Percentiles rank a stretch among this genome's conserved stretches.
phyloP scores from a whole-genome alignment of 2,888 invertebrate species.

The Ennomos erosarius region DNA sequence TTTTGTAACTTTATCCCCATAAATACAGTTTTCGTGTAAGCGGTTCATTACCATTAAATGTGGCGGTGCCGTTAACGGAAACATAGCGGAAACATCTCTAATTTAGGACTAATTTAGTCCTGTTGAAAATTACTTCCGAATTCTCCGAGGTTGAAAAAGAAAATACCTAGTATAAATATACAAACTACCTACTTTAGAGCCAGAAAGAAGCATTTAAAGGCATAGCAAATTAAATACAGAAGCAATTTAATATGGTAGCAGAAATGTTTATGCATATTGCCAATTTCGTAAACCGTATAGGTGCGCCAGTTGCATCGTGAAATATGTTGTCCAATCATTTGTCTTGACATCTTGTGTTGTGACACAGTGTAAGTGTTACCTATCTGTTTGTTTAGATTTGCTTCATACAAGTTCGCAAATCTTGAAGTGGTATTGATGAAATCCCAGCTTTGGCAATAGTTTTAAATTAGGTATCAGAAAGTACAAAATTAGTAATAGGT shows the following conservation, averaged over 20 bases:
- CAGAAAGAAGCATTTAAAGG: not conserved
- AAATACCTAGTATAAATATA: constrained; percentile 28
- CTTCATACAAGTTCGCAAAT: constrained; percentile 42
- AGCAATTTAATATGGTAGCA: constrained; percentile 6
- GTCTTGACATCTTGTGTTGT: constrained; percentile 43
- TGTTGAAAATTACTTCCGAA: constrained; percentile 67
- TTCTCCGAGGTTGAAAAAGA: constrained; percentile 43
- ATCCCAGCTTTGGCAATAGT: constrained; percentile 7
- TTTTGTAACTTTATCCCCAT: constrained; percentile 29
- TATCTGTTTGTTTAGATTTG: constrained; percentile 42
- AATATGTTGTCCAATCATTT: constrained; percentile 49
- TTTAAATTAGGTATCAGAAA: too few relatives aligned
- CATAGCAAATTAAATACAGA: too few relatives aligned
- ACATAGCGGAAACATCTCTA: constrained; percentile 65
- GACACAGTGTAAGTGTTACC: constrained; percentile 47
- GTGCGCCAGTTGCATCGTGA: constrained; percentile 46
- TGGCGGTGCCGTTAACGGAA: constrained; percentile 60
- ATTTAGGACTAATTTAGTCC: constrained; percentile 64
- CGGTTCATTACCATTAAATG: constrained; percentile 36
- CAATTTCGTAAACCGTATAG: constrained; percentile 46
- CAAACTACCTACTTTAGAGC: constrained; percentile 23
- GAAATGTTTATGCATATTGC: constrained; percentile 36
- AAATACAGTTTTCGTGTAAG: constrained; percentile 43
- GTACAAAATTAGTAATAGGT: too few relatives aligned
- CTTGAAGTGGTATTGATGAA: constrained; percentile 29